Percentiles rank a stretch among this genome's conserved stretches.
phyloP scores from a whole-genome alignment of 2,888 invertebrate species.

The Cataglyphis albicans region DNA sequence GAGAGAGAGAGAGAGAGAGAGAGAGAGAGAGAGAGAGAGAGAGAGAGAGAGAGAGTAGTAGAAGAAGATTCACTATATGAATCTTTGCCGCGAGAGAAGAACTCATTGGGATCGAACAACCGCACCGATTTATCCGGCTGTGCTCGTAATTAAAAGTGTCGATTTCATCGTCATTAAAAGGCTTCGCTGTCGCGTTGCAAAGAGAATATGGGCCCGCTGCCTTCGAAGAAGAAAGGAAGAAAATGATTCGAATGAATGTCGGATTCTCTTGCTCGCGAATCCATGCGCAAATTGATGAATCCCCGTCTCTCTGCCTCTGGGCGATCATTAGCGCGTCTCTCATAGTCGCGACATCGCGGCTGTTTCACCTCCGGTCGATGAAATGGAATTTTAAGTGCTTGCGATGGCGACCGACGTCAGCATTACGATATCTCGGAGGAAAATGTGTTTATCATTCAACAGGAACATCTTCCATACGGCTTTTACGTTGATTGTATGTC shows the following conservation, averaged over 20 bases:
- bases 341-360: slow-evolving; percentile 52
- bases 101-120: slow-evolving; percentile 66
- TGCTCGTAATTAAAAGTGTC: slow-evolving; percentile 82
- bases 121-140: slow-evolving; percentile 42
- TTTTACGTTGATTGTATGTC: slow-evolving; percentile 31
- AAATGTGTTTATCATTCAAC: not conserved
- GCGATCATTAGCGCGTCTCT: slow-evolving; percentile 68
- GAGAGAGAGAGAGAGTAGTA: not conserved
- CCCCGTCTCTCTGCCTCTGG: slow-evolving; percentile 73
- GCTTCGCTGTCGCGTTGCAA: slow-evolving; percentile 53
- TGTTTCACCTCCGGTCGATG: slow-evolving; percentile 42
- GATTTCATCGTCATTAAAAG: slow-evolving; percentile 80
- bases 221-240: slow-evolving; percentile 14
- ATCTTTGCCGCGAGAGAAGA: slow-evolving; percentile 55
- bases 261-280: slow-evolving; percentile 66
- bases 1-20: not conserved
- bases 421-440: slow-evolving; percentile 22
- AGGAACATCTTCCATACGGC: not conserved
- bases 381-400: slow-evolving; percentile 52
- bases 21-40: slow-evolving; percentile 23
- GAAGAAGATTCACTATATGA: slow-evolving; percentile 23
- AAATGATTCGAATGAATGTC: slow-evolving; percentile 51
- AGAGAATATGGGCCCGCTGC: not conserved
- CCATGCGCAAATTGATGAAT: slow-evolving; percentile 79
- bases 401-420: slow-evolving; percentile 22